Conservation (phyloP, 2,113 vertebrate species). For the Lasiurus borealis region DNA sequence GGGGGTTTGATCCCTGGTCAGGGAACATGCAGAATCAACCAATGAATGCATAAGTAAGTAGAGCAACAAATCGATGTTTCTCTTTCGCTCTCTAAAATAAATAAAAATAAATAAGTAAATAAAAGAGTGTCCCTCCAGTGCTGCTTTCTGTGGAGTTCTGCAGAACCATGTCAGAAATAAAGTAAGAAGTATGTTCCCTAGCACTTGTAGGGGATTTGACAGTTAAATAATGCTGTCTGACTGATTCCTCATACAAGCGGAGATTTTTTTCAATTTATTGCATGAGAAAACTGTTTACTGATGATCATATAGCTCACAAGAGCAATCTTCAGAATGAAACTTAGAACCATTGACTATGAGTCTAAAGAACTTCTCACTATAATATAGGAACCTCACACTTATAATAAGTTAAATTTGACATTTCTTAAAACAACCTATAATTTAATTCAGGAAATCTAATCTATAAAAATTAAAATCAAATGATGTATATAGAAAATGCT, state of each 20-base stretch:
- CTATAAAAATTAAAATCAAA: constrained; percentile 9
- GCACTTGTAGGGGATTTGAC: background rate
- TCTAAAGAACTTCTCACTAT: background rate
- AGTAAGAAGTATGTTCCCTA: background rate
- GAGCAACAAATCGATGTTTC: no score
- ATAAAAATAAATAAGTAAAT: no score
- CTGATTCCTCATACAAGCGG: background rate
- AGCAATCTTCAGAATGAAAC: background rate
- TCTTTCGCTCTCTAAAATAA: background rate
- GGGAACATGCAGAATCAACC: no score
- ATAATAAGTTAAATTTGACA: background rate
- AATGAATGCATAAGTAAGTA: no score
- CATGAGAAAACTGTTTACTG: background rate
- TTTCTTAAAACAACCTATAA: background rate
- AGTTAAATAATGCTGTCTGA: background rate
- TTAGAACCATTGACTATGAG: background rate
- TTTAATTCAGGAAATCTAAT: background rate
- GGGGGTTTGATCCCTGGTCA: no score
- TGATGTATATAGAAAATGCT: background rate
- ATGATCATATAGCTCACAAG: background rate
- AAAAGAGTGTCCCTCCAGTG: background rate
- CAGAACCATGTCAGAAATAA: background rate
- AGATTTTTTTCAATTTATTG: background rate
- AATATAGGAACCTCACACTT: background rate
- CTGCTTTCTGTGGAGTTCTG: background rate